These are phyloP conservation scores for Glyphotaelius pellucidus DNA, from an alignment of 2,888 invertebrate species.

Conservation along the genomic window DNA sequence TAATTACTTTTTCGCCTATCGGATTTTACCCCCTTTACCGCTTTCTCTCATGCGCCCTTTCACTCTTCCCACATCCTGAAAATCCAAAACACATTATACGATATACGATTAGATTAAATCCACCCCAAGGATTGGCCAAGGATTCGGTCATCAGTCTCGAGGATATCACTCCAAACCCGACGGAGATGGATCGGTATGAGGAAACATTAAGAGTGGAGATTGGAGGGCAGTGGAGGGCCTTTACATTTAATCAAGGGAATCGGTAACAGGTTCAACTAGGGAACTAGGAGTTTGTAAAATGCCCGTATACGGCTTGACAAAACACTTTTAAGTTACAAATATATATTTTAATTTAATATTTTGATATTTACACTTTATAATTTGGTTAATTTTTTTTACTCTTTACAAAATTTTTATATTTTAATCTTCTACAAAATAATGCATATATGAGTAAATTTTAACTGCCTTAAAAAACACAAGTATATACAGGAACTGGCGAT, in stretches of 20 bases:
- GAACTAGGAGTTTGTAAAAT: not conserved
- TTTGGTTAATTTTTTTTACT: too few relatives aligned
- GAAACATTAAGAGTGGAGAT: not conserved
- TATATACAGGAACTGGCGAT: too few relatives aligned
- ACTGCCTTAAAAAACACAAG: too few relatives aligned
- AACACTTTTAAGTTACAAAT: not conserved
- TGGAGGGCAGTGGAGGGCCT: not conserved
- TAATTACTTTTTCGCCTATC: not conserved
- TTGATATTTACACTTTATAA: too few relatives aligned
- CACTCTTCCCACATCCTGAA: not conserved
- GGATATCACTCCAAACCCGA: conserved; percentile 37
- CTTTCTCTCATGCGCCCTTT: not conserved
- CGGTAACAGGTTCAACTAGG: not conserved
- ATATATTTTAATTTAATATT: too few relatives aligned
- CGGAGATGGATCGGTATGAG: conserved; percentile 37
- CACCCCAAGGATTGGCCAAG: conserved; percentile 35
- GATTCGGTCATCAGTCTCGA: conserved; percentile 38
- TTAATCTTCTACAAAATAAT: too few relatives aligned
- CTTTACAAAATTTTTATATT: too few relatives aligned
- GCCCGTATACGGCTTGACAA: not conserved
- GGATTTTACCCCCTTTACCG: not conserved
- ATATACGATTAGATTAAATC: conserved; percentile 40
- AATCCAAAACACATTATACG: conserved; percentile 10
- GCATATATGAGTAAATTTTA: too few relatives aligned
- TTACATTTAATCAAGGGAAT: not conserved